Conservation (phyloP, 2,888 invertebrate genomes). For the Drosophila fungiperda region DNA sequence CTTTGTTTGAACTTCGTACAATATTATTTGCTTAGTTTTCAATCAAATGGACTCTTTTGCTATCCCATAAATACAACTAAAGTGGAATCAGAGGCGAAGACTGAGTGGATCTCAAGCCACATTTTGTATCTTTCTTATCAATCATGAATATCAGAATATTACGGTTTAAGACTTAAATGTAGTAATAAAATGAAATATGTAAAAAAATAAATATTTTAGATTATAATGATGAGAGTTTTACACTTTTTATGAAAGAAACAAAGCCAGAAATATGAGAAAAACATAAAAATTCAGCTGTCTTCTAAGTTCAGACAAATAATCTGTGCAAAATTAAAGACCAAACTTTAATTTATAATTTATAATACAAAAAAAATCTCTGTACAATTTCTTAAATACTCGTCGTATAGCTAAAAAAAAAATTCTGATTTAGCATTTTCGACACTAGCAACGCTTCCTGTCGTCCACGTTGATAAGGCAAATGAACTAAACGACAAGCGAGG, state of each 20-base stretch:
- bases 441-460: constrained; percentile 6
- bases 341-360: not conserved
- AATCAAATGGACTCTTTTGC: not conserved
- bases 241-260: not conserved
- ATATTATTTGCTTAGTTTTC: constrained; percentile 3
- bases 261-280: not conserved
- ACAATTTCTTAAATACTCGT: not conserved
- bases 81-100: not conserved
- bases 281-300: no score
- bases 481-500: constrained; percentile 56
- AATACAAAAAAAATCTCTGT: not conserved
- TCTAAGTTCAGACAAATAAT: not conserved
- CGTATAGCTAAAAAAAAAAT: not conserved
- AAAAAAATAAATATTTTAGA: not conserved
- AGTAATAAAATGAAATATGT: not conserved
- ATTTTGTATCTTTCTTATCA: not conserved
- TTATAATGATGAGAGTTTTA: not conserved
- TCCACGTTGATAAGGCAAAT: constrained; percentile 46
- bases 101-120: not conserved
- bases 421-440: constrained; percentile 20
- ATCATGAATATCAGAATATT: not conserved
- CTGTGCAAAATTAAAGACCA: not conserved
- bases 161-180: not conserved
- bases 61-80: no score
- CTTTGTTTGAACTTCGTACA: constrained; percentile 10